Percentiles rank a stretch among this genome's conserved stretches.
Evolutionary conservation across 2,888 invertebrate species (phyloP).

Genomic region (Polydrusus cervinus): DNA sequence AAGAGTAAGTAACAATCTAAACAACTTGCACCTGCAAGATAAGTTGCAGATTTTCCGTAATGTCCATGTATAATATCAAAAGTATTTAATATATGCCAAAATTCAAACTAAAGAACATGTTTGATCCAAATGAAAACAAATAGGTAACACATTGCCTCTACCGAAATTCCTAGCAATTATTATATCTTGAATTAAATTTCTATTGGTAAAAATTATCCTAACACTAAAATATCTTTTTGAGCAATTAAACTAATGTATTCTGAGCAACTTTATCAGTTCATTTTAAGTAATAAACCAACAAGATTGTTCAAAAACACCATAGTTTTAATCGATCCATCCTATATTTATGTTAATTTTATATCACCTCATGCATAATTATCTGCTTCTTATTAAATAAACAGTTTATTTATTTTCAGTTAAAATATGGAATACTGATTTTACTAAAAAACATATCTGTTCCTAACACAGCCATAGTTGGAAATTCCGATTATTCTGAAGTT

Average conservation of each 20-base stretch:
- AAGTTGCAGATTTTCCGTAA: too few relatives aligned
- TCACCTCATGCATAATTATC: too few relatives aligned
- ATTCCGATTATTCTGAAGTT: too few relatives aligned
- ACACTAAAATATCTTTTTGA: not conserved
- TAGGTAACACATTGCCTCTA: conserved; percentile 25
- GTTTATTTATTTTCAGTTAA: too few relatives aligned
- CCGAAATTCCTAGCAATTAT: conserved; percentile 5
- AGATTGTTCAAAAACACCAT: not conserved
- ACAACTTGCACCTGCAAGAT: too few relatives aligned
- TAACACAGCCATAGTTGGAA: too few relatives aligned
- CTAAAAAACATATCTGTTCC: too few relatives aligned
- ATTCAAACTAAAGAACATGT: not conserved
- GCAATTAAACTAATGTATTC: conserved; percentile 19
- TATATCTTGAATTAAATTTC: not conserved
- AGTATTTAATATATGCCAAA: not conserved
- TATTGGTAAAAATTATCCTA: not conserved
- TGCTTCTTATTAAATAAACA: too few relatives aligned
- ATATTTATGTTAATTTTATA: not conserved
- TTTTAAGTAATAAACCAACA: conserved; percentile 27
- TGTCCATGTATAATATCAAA: too few relatives aligned
- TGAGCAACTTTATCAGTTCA: not conserved
- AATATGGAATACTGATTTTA: too few relatives aligned
- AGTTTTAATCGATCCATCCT: not conserved
- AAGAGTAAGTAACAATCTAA: too few relatives aligned
- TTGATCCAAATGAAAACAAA: not conserved